phyloP scores from a whole-genome alignment of 2,888 invertebrate species.

The Drosophila gaucha region DNA sequence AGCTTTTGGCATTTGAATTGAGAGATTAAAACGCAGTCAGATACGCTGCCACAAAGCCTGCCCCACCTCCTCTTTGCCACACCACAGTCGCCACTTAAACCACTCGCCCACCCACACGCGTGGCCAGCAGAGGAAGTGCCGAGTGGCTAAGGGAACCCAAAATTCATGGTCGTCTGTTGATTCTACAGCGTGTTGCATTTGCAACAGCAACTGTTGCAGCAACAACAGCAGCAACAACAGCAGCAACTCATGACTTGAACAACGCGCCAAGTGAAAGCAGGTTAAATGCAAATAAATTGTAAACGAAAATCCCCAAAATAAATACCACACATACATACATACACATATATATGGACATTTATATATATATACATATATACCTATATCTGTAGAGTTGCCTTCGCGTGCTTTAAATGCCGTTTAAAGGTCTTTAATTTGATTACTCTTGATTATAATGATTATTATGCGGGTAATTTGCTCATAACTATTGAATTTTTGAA shows the following conservation, averaged over 20 bases:
- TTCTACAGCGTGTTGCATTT: constrained; percentile 44
- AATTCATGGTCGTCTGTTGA: constrained; percentile 42
- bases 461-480: constrained; percentile 54
- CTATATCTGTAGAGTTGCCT: neutral
- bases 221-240: constrained; percentile 50
- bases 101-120: constrained; percentile 44
- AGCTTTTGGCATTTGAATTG: constrained; percentile 67
- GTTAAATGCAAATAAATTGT: constrained; percentile 82
- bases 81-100: constrained; percentile 2
- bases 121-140: constrained; percentile 13
- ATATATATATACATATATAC: neutral
- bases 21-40: constrained; percentile 68
- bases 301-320: constrained; percentile 14
- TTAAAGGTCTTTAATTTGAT: constrained; percentile 62
- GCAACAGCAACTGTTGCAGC: constrained; percentile 56
- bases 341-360: neutral
- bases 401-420: constrained; percentile 30
- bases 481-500: constrained; percentile 9
- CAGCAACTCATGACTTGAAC: constrained; percentile 61
- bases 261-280: constrained; percentile 80
- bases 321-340: neutral
- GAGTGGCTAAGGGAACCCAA: constrained; percentile 8
- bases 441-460: constrained; percentile 62
- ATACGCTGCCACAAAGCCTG: neutral
- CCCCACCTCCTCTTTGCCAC: neutral